Evolutionary conservation across 2,888 invertebrate species (phyloP).

Genomic region (Maniola hyperantus): DNA sequence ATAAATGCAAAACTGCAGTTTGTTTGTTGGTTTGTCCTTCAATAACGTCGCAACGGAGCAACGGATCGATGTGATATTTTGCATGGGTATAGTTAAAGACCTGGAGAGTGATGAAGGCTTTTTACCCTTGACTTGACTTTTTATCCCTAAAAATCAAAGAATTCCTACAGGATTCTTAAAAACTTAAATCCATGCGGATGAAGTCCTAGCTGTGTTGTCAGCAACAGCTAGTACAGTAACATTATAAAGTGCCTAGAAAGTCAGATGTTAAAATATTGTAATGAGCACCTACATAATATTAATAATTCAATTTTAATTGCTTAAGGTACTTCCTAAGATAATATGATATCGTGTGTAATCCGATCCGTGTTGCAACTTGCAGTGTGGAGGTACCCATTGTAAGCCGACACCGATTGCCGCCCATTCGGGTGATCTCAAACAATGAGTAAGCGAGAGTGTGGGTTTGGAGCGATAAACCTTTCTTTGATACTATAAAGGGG

Average conservation of each 20-base stretch:
- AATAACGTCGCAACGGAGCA: too few species aligned
- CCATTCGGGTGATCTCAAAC: slow-evolving; percentile 31
- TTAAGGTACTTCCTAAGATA: background rate
- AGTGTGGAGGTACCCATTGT: slow-evolving; percentile 25
- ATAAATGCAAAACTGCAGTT: too few species aligned
- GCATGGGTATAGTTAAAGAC: too few species aligned
- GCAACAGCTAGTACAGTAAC: too few species aligned
- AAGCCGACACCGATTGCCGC: slow-evolving; percentile 29
- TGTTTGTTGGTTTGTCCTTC: too few species aligned
- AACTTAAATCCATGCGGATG: too few species aligned
- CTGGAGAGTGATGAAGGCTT: too few species aligned
- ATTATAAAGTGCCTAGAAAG: background rate
- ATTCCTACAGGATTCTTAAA: too few species aligned
- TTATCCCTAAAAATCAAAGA: too few species aligned
- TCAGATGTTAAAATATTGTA: background rate
- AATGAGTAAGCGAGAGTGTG: slow-evolving; percentile 37
- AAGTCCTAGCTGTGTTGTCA: too few species aligned
- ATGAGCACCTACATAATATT: background rate
- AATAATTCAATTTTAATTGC: background rate
- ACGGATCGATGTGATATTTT: too few species aligned
- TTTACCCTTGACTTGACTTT: too few species aligned
- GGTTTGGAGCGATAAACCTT: slow-evolving; percentile 32
- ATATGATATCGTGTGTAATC: background rate
- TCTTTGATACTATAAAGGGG: slow-evolving; percentile 37
- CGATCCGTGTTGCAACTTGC: slow-evolving; percentile 7